A percentile compares a stretch with the other conserved stretches of the same genome.
Evolutionary conservation across 2,113 vertebrate genomes (phyloP).

Genomic region (Bos taurus): ARS-UCD2.0 NC_037357.1:89887001-89887500

Average conservation of each 20-base stretch:
- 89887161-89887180: not conserved
- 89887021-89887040: not conserved
- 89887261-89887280: not conserved
- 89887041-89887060: not conserved
- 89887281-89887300: not conserved
- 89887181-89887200: not conserved
- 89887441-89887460: not conserved
- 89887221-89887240: not conserved
- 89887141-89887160: not conserved
- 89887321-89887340: not conserved
- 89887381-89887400: not conserved
- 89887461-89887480: not conserved
- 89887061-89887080: not conserved
- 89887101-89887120: not conserved
- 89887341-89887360: not conserved
- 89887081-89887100: not conserved
- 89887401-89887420: not conserved
- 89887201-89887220: not conserved
- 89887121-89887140: not conserved
- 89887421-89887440: not conserved
- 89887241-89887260: not conserved
- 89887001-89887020: not conserved
- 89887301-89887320: not conserved
- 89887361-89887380: not conserved
- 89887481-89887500: not conserved